Base-by-base conservation (phyloP, 2,113 vertebrate species). In the Candoia aspera region DNA sequence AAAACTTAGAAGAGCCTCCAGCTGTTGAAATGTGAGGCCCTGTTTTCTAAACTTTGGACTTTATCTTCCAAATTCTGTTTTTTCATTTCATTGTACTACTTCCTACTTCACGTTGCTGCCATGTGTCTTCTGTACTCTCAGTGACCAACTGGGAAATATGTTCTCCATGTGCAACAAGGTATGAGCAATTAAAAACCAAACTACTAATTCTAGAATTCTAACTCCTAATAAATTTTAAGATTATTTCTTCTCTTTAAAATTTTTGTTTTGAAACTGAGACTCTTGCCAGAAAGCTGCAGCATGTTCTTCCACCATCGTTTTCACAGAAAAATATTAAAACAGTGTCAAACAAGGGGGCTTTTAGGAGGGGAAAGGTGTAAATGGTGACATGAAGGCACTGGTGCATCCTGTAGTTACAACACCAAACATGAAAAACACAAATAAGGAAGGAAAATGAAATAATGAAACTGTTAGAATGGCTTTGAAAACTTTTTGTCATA, bases 281-380 rank as follows among this genome's bases (percentile, higher is more conserved):
- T 97, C 97, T 97, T 97, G 97, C 96, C 96, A 97, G 96, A 97
- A 97, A 96, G 95, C 95, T 95, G 94, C 95, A 97, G 97, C 96
- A 96, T 95, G 91, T 95, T 94, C 94, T 96, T 96, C 94, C 94
- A 91, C 93, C 92, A 90, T 93, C 84, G 84, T 95, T 92, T 95
- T 94, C 88, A 94, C 86, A 89, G 84, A 60, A 96, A 94, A 90
- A 90, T 90, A 92, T 94, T 92, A 96, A 95, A 96, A 94, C 94
- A 95, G 9, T 92, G 95, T 92, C 0, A 12, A 94, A 97, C 62
- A 96, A 95, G 96, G 93, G 96, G 94, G 94, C 92, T 97, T 95
- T 94, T 94, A 96, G 94, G 95, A 94, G 93, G 94, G 93, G n/a
- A 93, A 92, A 95, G 57, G 91, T 93, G 95, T 93, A 91, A 95